Percentiles rank a stretch among this genome's conserved stretches.
phyloP scores from a whole-genome alignment of 2,113 vertebrate species.

The Ophthalmolycus amberensis region DNA sequence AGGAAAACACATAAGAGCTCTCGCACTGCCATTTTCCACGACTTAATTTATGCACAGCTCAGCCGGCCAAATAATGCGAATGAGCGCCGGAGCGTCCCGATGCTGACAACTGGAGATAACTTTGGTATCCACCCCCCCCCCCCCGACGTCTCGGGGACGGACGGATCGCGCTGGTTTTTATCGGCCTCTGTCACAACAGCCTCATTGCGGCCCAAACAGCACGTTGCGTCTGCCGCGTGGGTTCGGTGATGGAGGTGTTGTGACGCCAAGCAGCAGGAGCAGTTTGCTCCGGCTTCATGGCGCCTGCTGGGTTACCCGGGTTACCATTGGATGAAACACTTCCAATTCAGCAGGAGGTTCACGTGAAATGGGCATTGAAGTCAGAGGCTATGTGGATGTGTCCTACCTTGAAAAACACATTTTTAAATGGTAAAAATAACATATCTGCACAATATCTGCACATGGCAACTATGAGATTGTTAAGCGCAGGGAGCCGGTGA shows the following conservation, averaged over 20 bases:
- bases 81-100: conserved; percentile 55
- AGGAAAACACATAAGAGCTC: conserved; percentile 61
- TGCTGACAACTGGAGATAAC: conserved; percentile 57
- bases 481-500: background rate
- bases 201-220: conserved; percentile 23
- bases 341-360: conserved; percentile 16
- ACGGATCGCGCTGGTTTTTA: conserved; percentile 34
- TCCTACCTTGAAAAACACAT: background rate
- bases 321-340: background rate
- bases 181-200: conserved; percentile 23
- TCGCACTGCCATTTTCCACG: conserved; percentile 47
- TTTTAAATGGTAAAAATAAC: background rate
- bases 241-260: conserved; percentile 37
- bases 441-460: no score
- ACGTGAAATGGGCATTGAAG: background rate
- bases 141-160: conserved; percentile 32
- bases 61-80: conserved; percentile 71
- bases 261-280: conserved; percentile 25
- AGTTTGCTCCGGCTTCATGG: conserved; percentile 28
- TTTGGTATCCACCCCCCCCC: conserved; percentile 38
- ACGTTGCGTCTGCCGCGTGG: conserved; percentile 1
- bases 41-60: conserved; percentile 72
- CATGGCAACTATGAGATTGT: background rate
- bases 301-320: conserved; percentile 1
- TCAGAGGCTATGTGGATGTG: background rate